Evolutionary conservation across 2,797 vertebrate genomes (phyloP), one percentile per base, ranked within the genome.

Genomic region (Etheostoma perlongum): DNA sequence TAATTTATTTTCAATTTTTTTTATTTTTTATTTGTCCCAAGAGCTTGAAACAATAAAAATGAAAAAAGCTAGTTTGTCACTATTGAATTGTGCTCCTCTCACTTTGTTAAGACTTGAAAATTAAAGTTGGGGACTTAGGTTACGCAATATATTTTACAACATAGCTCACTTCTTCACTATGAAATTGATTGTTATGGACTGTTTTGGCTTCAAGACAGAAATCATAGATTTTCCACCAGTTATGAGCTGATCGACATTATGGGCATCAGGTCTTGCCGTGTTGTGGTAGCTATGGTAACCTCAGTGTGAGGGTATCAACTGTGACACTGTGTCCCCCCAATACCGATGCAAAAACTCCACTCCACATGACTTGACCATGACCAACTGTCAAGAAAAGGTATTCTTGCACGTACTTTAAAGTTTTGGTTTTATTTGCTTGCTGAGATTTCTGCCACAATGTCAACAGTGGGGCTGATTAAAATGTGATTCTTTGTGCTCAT

Each of bases 271-370:
- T 74, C 83, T 85, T 66, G 83, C 87, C 82, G 90, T 91, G 92
- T 94, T 93, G 90, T 90, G 87, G 95, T 95, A 92, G 84, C 95
- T 87, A 95, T 95, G 93, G 95, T 91, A 93, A 95, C 93, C 87
- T 91, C 91, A 84, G 93, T 94, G 92, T 90, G 88, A 93, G 88
- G 85, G 87, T 85, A 91, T 92, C 91, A 88, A 92, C 83, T 90
- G 81, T 91, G 89, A 90, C 85, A 88, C 81, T 70, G 66, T 61
- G 74, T 84, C 72, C 58, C 57, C 81, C 77, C 70, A 72, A 65
- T 58, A 44, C 8, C 25, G 19, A 85, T 53, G 65, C 70, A 81
- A 69, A 72, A 68, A 76, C 69, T 67, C 5, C 30, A 30, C 30
- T 30, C 30, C 30, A 30, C 27, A 27, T 27, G 4, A 27, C 27